phyloP scores from a whole-genome alignment of 2,797 vertebrate genomes.

The Micrastur ruficollis region DNA sequence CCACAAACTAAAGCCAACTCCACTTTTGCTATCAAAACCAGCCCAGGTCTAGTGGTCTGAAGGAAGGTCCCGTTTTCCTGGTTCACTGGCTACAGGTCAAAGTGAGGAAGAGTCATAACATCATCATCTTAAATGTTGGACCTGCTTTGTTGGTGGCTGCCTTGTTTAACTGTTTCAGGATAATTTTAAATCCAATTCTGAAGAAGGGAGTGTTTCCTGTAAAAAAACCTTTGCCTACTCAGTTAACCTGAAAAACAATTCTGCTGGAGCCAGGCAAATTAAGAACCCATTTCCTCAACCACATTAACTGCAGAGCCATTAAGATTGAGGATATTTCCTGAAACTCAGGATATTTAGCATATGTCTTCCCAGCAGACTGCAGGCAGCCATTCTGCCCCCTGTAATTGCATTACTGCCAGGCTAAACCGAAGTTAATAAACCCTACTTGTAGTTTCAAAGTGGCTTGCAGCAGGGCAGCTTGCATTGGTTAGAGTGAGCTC shows the following conservation, averaged over 20 bases:
- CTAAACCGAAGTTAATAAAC: not conserved
- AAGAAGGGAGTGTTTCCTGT: not conserved
- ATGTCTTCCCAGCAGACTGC: not conserved
- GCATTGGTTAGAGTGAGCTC: not conserved
- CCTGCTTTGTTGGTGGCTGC: not conserved
- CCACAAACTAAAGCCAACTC: not conserved
- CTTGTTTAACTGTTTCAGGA: not conserved
- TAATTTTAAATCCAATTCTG: not conserved
- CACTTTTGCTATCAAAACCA: not conserved
- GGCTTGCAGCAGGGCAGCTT: not conserved
- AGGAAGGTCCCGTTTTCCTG: not conserved
- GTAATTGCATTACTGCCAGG: not conserved
- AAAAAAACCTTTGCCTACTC: not conserved
- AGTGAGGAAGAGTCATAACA: not conserved
- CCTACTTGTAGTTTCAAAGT: not conserved
- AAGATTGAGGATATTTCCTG: slow-evolving; percentile 4
- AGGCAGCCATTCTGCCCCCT: not conserved
- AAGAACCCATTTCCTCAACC: slow-evolving; percentile 13
- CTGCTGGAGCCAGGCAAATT: not conserved
- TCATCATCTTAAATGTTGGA: not conserved
- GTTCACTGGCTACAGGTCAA: not conserved
- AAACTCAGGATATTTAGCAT: not conserved
- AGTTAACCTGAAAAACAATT: not conserved
- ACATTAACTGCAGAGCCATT: not conserved
- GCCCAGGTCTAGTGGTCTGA: not conserved